Evolutionary conservation across 23 tunicate genomes (phyloP).

Genomic region (Trididemnum miniatum): DNA sequence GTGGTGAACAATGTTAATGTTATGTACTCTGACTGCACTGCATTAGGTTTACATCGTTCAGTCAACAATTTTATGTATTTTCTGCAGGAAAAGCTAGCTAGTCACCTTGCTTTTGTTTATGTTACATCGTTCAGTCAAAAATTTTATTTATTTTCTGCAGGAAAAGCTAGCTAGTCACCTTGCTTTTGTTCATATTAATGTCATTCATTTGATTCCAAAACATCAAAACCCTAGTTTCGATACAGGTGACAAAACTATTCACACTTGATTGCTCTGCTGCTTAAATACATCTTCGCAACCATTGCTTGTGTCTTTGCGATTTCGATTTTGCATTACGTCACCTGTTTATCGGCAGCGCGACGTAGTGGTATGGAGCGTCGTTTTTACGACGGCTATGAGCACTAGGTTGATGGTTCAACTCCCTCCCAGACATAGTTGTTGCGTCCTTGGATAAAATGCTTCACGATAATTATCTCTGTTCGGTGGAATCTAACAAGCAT

Average conservation of each 20-base stretch:
- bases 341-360: too few species aligned
- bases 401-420: too few species aligned
- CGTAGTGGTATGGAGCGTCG: too few species aligned
- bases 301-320: slow-evolving; percentile 10
- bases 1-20: slow-evolving; percentile 24
- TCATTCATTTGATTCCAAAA: slow-evolving; percentile 5
- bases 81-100: slow-evolving; percentile 19
- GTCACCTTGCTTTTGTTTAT: neutral
- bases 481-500: too few species aligned
- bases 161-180: slow-evolving; percentile 13
- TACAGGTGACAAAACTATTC: slow-evolving; percentile 16
- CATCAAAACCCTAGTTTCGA: slow-evolving; percentile 18
- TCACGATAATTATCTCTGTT: too few species aligned
- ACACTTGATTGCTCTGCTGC: slow-evolving; percentile 26
- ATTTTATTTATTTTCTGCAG: slow-evolving; percentile 12
- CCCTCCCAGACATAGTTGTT: too few species aligned
- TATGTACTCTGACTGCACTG: slow-evolving; percentile 16
- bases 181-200: slow-evolving; percentile 2
- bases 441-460: too few species aligned
- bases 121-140: slow-evolving; percentile 9
- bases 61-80: slow-evolving; percentile 7
- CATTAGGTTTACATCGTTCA: slow-evolving; percentile 15
- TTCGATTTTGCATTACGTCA: slow-evolving; percentile 20
- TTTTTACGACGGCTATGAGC: too few species aligned
- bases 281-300: slow-evolving; percentile 14